phyloP scores from a whole-genome alignment of 2,113 vertebrate genomes.

The Coregonus clupeaformis region DNA sequence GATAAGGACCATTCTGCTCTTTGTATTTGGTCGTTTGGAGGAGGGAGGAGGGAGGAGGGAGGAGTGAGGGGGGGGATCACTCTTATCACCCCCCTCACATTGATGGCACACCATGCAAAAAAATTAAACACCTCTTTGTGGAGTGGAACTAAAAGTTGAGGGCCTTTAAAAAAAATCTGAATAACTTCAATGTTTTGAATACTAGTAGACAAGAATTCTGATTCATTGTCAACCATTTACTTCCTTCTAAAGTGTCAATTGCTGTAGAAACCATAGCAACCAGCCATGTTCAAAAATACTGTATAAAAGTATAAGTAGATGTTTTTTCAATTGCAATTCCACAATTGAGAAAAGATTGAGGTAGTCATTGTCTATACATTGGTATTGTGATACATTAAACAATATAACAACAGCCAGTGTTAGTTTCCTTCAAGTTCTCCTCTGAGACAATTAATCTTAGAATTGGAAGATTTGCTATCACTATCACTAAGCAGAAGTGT shows the following conservation, averaged over 20 bases:
- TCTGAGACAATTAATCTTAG: not conserved
- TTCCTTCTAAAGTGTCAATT: not conserved
- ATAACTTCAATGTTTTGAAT: slow-evolving; percentile 7
- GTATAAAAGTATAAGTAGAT: too few species aligned
- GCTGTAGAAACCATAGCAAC: not conserved
- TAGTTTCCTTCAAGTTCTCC: not conserved
- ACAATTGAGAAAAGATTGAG: too few species aligned
- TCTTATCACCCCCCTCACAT: not conserved
- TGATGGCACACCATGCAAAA: not conserved
- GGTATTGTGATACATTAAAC: not conserved
- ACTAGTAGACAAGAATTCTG: not conserved
- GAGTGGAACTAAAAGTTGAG: not conserved
- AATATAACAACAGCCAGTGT: not conserved
- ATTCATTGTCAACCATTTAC: not conserved
- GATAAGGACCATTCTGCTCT: slow-evolving; percentile 12
- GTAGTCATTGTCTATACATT: not conserved
- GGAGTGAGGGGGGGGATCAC: not conserved
- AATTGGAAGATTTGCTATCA: not conserved
- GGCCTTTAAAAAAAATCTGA: not conserved
- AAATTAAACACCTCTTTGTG: not conserved
- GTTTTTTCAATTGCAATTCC: too few species aligned
- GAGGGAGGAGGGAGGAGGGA: not conserved
- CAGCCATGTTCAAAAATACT: not conserved
- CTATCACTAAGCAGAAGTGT: too few species aligned
- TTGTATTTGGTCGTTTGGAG: slow-evolving; percentile 31